Evolutionary conservation across 2,888 invertebrate species (phyloP), one percentile per base, ranked within the genome.

Genomic region (Acanthosepion pharaonis): DNA sequence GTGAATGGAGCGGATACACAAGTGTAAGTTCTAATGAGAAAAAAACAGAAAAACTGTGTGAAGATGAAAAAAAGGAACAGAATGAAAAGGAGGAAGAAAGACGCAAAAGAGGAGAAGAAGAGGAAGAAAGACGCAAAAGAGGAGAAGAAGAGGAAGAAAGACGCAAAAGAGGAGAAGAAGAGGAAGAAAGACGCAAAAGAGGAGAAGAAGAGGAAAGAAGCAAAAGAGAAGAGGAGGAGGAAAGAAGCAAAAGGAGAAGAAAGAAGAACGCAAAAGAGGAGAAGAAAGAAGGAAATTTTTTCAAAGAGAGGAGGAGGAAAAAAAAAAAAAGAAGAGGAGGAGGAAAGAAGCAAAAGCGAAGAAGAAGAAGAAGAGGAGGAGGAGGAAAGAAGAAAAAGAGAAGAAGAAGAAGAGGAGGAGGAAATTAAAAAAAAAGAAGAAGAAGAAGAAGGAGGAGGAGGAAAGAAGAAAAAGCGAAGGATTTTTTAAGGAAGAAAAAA

Each of bases 181-280:
- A 33, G 33, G 33, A 33, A 1, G 33, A 33, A 33, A 33, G 33
- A 33, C 0, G 33, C 33, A 33, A 33, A 33, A 78, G 96, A 96
- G 28, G 95, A 95, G 91, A 33, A 1, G 95, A 95, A 25, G 94
- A 94, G 53, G 59, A 48, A 4, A 51, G 51, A n/a, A n/a, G 53
- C 51, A n/a, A 51, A n/a, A n/a, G n/a, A n/a, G n/a, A 33, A 1
- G 95, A 95, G 92, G 95, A 95, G n/a, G 94, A 94, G 53, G 59
- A 48, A 4, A 51, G 51, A n/a, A n/a, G 53, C 51, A n/a, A 51
- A 59, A 28, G 33, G 18, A 91, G 92, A 53, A 28, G n/a, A n/a
- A n/a, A n/a, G n/a, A n/a, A n/a, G n/a, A n/a, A n/a, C n/a, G 53
- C 51, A n/a, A 51, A 59, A 33, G 51, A 28, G 33, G 18, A 91